Evolutionary conservation across 2,797 vertebrate species (phyloP), one percentile per base, ranked within the genome.

Genomic region (Leucoraja ocellata): DNA sequence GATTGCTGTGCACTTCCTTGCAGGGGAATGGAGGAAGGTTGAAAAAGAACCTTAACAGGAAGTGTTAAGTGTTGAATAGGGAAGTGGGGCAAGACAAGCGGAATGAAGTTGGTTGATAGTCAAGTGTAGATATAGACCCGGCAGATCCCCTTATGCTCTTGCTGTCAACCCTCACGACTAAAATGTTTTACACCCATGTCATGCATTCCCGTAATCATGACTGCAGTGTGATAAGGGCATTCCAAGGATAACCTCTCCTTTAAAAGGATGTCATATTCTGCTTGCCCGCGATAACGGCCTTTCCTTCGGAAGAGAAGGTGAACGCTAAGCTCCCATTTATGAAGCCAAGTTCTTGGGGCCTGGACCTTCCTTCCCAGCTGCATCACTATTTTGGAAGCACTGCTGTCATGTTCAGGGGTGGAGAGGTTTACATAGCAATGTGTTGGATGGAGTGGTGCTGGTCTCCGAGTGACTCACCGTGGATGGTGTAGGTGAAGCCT

Each of bases 401-500:
- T 11, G 9, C 39, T 73, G 39, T 18, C 39, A 91, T 13, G 2
- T 21, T 74, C 16, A 91, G 32, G 25, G 36, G 3, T 10, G 73
- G 21, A 5, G 13, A 2, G 13, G 58, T n/a, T 65, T 14, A 88
- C 65, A 71, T 65, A 13, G 18, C 36, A 21, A 36, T 39, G 9
- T 8, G 16, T 39, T 91, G 63, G 0, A 6, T 2, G 90, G 23
- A 4, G 1, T 91, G 32, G 18, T 28, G 23, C 8, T 92, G 90
- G 1, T 92, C 36, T 74, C 13, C 74, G 23, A 92, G 21, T 92
- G 18, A 91, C 95, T 94, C 95, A 98, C 98, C 98, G 83, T 99
- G 98, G 94, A 99, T 96, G 10, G 97, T 98, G 93, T 98, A 99
- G 92, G 97, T 98, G 95, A 99, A 99, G 54, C 99, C 98, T 95